phyloP scores from a whole-genome alignment of 2,888 invertebrate species.

The Tholera decimalis region DNA sequence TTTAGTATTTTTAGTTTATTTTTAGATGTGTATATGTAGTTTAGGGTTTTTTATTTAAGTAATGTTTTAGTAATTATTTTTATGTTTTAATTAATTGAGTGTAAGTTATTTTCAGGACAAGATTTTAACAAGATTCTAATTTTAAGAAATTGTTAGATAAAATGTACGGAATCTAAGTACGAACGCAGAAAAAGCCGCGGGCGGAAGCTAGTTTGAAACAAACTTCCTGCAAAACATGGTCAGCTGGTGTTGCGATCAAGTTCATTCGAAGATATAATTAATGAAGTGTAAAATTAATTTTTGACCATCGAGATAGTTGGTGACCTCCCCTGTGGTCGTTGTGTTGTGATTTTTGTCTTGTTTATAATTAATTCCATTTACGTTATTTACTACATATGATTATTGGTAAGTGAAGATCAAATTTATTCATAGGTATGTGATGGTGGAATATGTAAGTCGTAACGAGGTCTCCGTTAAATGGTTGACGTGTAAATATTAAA shows the following conservation, averaged over 20 bases:
- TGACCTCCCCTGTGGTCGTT: conserved; percentile 53
- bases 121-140: no score
- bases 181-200: no score
- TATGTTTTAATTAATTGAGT: no score
- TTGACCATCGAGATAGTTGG: conserved; percentile 48
- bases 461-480: not conserved
- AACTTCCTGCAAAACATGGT: conserved; percentile 8
- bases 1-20: no score
- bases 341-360: conserved; percentile 24
- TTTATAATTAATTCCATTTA: conserved; percentile 30
- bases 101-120: no score
- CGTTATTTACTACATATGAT: conserved; percentile 13
- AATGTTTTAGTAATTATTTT: no score
- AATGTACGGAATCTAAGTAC: no score
- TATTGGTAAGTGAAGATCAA: conserved; percentile 7
- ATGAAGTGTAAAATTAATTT: conserved; percentile 13
- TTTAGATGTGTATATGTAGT: no score
- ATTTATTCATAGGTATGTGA: no score
- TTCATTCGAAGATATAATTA: conserved; percentile 10
- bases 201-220: no score
- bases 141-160: no score
- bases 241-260: conserved; percentile 17
- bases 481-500: not conserved
- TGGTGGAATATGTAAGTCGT: not conserved
- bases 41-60: no score